Percentiles rank a stretch among this genome's conserved stretches.
phyloP scores from a whole-genome alignment of 2,797 vertebrate species.

The Perodicticus potto region DNA sequence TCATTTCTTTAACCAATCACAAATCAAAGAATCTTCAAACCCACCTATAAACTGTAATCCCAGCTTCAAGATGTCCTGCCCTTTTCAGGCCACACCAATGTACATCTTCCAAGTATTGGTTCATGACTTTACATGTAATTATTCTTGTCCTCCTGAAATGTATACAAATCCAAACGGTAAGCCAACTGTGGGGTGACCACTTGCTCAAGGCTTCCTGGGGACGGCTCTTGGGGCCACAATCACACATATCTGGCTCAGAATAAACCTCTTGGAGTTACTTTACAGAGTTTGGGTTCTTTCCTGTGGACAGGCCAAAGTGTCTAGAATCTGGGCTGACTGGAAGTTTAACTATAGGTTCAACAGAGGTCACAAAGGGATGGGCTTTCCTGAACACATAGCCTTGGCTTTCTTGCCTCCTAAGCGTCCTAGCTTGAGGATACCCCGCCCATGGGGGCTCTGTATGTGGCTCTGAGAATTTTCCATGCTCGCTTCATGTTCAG shows the following conservation, averaged over 20 bases:
- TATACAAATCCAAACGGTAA: neutral
- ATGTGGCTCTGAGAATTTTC: neutral
- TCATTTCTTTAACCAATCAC: neutral
- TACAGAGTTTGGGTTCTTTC: neutral
- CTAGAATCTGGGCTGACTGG: neutral
- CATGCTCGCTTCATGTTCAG: constrained; percentile 1
- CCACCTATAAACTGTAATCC: neutral
- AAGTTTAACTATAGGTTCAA: too few relatives aligned
- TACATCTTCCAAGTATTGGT: neutral
- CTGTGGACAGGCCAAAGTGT: neutral
- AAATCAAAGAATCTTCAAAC: neutral
- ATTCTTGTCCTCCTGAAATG: neutral
- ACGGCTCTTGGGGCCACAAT: neutral
- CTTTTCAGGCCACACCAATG: neutral
- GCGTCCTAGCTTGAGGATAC: neutral
- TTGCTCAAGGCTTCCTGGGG: neutral
- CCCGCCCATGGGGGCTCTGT: neutral
- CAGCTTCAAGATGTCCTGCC: neutral
- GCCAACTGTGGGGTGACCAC: neutral
- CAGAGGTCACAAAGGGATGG: neutral
- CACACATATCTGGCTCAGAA: neutral
- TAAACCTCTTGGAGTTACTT: neutral
- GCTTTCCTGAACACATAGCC: neutral
- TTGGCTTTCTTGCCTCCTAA: neutral
- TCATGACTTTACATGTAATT: neutral